Evolutionary conservation across 2,888 invertebrate species (phyloP).

Genomic region (Ypsolopha sequella): DNA sequence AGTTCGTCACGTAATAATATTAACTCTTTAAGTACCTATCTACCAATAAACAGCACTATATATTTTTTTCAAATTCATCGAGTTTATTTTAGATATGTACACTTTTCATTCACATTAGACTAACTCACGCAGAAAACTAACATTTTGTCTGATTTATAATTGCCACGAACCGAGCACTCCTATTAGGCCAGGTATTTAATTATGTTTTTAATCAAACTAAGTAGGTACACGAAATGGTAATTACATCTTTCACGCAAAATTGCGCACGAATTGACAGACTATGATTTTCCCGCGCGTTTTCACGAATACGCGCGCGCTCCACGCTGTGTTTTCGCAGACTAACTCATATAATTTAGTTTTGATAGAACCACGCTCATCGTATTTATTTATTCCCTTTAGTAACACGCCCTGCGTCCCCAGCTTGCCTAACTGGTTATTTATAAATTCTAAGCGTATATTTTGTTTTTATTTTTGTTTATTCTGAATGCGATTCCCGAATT

Average conservation of each 20-base stretch:
- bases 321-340: constrained; percentile 6
- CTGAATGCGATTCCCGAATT: constrained; percentile 33
- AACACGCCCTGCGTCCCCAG: constrained; percentile 35
- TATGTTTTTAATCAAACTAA: too few species aligned
- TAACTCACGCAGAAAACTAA: too few species aligned
- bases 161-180: too few species aligned
- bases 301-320: constrained; percentile 3
- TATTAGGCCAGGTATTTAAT: neutral
- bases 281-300: neutral
- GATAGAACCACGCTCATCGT: constrained; percentile 11
- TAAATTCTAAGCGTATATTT: constrained; percentile 22
- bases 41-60: neutral
- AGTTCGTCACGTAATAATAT: constrained; percentile 5
- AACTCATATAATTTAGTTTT: constrained; percentile 4
- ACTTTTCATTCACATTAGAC: too few species aligned
- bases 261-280: too few species aligned
- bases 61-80: neutral
- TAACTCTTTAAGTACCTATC: neutral
- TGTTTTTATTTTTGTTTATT: constrained; percentile 22
- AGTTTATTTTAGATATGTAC: neutral
- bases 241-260: neutral
- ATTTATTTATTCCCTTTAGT: constrained; percentile 37
- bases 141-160: too few species aligned
- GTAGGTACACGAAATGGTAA: neutral
- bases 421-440: constrained; percentile 56